Conservation (phyloP, 2,888 invertebrate genomes). For the Nasonovia ribisnigri region DNA sequence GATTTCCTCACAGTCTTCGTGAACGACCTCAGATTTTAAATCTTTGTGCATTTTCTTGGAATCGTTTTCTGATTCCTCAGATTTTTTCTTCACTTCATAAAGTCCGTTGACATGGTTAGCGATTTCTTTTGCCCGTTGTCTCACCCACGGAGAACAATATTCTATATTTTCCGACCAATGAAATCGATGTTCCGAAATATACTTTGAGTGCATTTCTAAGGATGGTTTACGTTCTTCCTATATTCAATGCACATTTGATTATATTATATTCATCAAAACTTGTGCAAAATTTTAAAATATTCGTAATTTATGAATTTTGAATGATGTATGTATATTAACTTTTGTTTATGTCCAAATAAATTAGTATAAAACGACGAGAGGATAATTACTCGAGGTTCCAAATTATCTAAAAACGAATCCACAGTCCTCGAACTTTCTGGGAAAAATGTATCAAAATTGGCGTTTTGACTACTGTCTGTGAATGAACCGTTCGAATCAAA, state of each 20-base stretch:
- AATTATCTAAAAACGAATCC: not conserved
- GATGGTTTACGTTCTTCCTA: not conserved
- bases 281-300: not conserved
- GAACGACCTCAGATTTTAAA: not conserved
- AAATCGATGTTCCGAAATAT: not conserved
- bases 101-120: not conserved
- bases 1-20: not conserved
- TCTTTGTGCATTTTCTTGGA: not conserved
- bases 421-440: not conserved
- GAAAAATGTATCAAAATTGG: not conserved
- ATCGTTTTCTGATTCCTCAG: not conserved
- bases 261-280: not conserved
- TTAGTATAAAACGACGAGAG: not conserved
- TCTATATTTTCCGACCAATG: conserved; percentile 47
- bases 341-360: not conserved
- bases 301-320: not conserved
- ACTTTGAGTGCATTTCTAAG: not conserved
- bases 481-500: not conserved
- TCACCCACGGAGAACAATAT: conserved; percentile 36
- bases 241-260: not conserved
- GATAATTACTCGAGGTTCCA: not conserved
- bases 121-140: conserved; percentile 22
- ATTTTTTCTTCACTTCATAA: not conserved
- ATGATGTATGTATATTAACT: not conserved
- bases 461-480: not conserved